These are phyloP conservation scores for Dinothrombium tinctorium DNA, from an alignment of 1,140 invertebrate genomes.

Conservation along the genomic window DNA sequence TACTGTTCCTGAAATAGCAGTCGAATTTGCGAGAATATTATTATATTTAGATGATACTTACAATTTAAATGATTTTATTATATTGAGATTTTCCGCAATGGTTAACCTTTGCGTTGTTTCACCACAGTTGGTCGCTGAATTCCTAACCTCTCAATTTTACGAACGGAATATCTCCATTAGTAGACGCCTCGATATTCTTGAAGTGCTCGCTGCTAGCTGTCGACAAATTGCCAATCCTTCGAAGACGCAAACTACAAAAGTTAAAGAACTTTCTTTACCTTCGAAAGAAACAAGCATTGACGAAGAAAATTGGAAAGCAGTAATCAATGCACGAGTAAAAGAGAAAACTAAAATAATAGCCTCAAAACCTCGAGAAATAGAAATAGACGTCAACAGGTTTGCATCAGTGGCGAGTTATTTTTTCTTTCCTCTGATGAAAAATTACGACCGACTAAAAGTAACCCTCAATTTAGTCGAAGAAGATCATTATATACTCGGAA, in stretches of 20 bases:
- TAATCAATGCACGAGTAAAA: slow-evolving; percentile 20
- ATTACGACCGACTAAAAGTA: slow-evolving; percentile 27
- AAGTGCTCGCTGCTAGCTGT: slow-evolving; percentile 20
- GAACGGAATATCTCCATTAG: slow-evolving; percentile 44
- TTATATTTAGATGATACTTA: slow-evolving; percentile 41
- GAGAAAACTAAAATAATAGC: slow-evolving; percentile 18
- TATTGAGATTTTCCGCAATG: slow-evolving; percentile 34
- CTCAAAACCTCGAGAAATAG: slow-evolving; percentile 4
- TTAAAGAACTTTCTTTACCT: neutral
- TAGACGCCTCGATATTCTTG: slow-evolving; percentile 49
- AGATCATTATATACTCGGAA: slow-evolving; percentile 38
- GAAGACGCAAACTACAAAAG: slow-evolving; percentile 13
- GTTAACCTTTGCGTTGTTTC: slow-evolving; percentile 41
- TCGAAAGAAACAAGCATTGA: neutral
- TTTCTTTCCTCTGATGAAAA: slow-evolving; percentile 55
- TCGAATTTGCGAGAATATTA: slow-evolving; percentile 47
- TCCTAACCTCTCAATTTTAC: slow-evolving; percentile 50
- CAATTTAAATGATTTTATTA: slow-evolving; percentile 41
- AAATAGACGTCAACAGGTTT: slow-evolving; percentile 36
- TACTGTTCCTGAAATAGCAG: slow-evolving; percentile 27
- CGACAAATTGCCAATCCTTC: slow-evolving; percentile 1
- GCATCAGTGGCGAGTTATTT: slow-evolving; percentile 44
- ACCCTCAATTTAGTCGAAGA: slow-evolving; percentile 22
- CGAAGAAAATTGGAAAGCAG: slow-evolving; percentile 17
- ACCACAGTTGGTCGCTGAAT: slow-evolving; percentile 39